Conservation (phyloP, 2,888 invertebrate genomes). For the Microchrysa polita region DNA sequence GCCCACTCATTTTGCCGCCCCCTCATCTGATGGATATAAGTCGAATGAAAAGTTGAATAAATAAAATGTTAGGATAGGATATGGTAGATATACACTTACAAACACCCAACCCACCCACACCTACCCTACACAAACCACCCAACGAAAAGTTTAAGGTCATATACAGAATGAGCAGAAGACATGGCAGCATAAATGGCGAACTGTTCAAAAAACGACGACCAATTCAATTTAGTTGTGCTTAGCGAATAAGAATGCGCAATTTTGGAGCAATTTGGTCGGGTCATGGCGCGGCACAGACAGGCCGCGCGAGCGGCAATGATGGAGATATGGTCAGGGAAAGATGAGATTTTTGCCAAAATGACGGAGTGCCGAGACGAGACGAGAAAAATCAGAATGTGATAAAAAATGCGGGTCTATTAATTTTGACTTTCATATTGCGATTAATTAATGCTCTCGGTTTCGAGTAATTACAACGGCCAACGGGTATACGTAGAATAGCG, state of each 20-base stretch:
- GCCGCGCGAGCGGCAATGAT: no score
- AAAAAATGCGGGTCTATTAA: neutral
- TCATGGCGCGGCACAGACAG: no score
- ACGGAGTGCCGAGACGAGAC: no score
- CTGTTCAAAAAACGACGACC: neutral
- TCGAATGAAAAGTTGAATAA: neutral
- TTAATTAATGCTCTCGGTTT: neutral
- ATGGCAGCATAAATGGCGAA: neutral
- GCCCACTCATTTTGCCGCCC: neutral
- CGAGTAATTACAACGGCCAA: neutral
- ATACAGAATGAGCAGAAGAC: neutral
- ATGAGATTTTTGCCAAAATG: no score
- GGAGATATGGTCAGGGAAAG: no score
- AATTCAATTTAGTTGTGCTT: constrained; percentile 7
- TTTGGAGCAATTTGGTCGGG: neutral
- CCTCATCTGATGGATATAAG: neutral
- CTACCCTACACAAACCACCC: no score
- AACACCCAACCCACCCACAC: no score
- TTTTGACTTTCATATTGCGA: neutral
- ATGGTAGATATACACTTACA: neutral
- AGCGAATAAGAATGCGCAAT: neutral
- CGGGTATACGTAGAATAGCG: no score
- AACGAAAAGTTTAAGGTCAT: no score
- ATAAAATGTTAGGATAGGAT: neutral
- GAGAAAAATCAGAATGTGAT: neutral